Conservation (phyloP, 1,140 invertebrate genomes). For the Gryllus bimaculatus region DNA sequence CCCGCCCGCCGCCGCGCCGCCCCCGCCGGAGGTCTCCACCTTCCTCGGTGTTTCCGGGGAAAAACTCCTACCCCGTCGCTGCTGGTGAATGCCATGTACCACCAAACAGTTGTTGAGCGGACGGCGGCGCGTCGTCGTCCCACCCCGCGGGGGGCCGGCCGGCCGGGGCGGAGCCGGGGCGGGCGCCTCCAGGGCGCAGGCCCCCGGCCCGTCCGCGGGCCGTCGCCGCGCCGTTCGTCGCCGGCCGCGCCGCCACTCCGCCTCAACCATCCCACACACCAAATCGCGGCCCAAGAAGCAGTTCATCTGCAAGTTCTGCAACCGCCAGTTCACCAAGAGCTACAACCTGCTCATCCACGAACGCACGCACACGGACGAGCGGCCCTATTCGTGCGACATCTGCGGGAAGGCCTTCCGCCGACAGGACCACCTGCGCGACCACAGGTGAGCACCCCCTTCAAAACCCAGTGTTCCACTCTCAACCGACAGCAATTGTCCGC, state of each 20-base stretch:
- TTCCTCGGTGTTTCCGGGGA: slow-evolving; percentile 42
- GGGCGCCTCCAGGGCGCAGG: not conserved
- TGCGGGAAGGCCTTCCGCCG: slow-evolving; percentile 65
- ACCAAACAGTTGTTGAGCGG: slow-evolving; percentile 36
- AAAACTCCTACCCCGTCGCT: slow-evolving; percentile 47
- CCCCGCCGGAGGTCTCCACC: not conserved
- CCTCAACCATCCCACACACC: slow-evolving; percentile 36
- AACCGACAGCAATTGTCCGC: too few relatives aligned
- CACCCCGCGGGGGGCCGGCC: slow-evolving; percentile 9
- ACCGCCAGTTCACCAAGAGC: slow-evolving; percentile 93
- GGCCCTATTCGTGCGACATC: slow-evolving; percentile 96
- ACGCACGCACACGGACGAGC: slow-evolving; percentile 94
- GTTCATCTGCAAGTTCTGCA: slow-evolving; percentile 89
- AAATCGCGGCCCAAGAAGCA: slow-evolving; percentile 54
- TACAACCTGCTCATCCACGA: slow-evolving; percentile 98
- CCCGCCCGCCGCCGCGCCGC: slow-evolving; percentile 34
- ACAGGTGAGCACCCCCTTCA: slow-evolving; percentile 33
- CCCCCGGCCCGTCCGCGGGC: slow-evolving; percentile 24
- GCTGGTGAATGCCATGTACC: slow-evolving; percentile 49
- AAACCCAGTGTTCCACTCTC: not conserved
- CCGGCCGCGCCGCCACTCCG: slow-evolving; percentile 25
- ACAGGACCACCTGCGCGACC: slow-evolving; percentile 41
- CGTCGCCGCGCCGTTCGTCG: slow-evolving; percentile 24
- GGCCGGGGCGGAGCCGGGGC: slow-evolving; percentile 28
- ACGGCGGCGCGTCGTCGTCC: slow-evolving; percentile 35